Percentiles rank a stretch among this genome's conserved stretches.
Conservation (phyloP, 2,888 invertebrate genomes). For the Diaphora mendica region DNA sequence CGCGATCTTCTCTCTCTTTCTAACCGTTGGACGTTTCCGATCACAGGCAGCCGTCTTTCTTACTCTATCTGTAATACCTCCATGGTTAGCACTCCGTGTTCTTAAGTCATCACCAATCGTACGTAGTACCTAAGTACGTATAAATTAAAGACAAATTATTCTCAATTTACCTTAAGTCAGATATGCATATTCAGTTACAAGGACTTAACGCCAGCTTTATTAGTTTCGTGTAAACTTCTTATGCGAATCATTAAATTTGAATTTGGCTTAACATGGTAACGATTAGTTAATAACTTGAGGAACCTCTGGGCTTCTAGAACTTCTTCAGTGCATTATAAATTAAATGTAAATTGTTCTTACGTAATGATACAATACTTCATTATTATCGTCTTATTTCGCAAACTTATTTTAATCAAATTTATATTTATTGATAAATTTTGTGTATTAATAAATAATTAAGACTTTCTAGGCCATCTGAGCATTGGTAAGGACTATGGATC, state of each 20-base stretch:
- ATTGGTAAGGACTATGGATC: too few species aligned
- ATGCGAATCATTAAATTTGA: slow-evolving; percentile 39
- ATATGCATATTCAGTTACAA: slow-evolving; percentile 5
- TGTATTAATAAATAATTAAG: too few species aligned
- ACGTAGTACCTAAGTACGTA: neutral
- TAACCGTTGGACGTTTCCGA: too few species aligned
- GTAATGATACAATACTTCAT: neutral
- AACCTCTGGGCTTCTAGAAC: neutral
- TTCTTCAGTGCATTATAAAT: neutral
- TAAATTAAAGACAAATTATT: neutral
- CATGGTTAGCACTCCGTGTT: too few species aligned
- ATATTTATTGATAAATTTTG: too few species aligned
- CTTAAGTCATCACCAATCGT: too few species aligned
- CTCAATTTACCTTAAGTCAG: neutral
- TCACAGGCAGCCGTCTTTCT: too few species aligned
- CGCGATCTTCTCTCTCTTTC: too few species aligned
- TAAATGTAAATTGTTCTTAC: neutral
- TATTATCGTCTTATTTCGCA: too few species aligned
- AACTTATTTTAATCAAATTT: too few species aligned
- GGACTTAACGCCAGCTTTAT: slow-evolving; percentile 44
- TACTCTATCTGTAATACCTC: too few species aligned
- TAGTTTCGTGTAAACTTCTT: slow-evolving; percentile 49
- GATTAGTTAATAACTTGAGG: slow-evolving; percentile 41
- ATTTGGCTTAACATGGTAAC: slow-evolving; percentile 41
- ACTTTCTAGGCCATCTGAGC: too few species aligned